Conservation (phyloP, 2,888 invertebrate species). For the Taenaris catops region DNA sequence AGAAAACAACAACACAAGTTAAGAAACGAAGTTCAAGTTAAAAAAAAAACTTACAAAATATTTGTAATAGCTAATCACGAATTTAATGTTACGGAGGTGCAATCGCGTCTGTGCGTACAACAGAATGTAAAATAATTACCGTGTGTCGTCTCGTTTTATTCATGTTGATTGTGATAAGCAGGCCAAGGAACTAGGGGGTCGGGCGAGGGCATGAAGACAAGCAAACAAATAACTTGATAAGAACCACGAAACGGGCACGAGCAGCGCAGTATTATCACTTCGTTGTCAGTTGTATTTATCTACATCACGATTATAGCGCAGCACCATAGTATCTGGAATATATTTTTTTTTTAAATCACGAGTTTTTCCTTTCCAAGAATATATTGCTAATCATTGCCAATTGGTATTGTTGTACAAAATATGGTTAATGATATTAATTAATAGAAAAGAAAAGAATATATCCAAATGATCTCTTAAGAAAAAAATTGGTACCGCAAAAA, state of each 20-base stretch:
- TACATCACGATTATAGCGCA: constrained; percentile 12
- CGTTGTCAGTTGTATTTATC: constrained; percentile 19
- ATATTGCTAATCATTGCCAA: too few species aligned
- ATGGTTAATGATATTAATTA: too few species aligned
- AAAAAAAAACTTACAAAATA: constrained; percentile 25
- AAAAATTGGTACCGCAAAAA: too few species aligned
- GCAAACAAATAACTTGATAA: constrained; percentile 74
- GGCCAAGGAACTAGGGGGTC: constrained; percentile 67
- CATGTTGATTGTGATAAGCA: constrained; percentile 66
- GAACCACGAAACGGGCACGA: constrained; percentile 69
- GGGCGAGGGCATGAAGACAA: constrained; percentile 66
- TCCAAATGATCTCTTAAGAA: too few species aligned
- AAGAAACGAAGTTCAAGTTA: constrained; percentile 34
- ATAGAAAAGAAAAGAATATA: too few species aligned
- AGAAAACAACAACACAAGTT: constrained; percentile 59
- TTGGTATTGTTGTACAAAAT: too few species aligned
- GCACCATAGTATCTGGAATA: not conserved
- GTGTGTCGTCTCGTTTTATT: constrained; percentile 69
- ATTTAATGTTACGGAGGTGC: constrained; percentile 25
- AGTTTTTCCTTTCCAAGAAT: too few species aligned
- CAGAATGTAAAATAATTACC: constrained; percentile 57
- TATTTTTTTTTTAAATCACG: too few species aligned
- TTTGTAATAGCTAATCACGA: constrained; percentile 19
- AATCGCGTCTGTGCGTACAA: constrained; percentile 41
- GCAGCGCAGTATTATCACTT: constrained; percentile 51